phyloP scores from a whole-genome alignment of 2,888 invertebrate genomes.

The Keiferia lycopersicella region DNA sequence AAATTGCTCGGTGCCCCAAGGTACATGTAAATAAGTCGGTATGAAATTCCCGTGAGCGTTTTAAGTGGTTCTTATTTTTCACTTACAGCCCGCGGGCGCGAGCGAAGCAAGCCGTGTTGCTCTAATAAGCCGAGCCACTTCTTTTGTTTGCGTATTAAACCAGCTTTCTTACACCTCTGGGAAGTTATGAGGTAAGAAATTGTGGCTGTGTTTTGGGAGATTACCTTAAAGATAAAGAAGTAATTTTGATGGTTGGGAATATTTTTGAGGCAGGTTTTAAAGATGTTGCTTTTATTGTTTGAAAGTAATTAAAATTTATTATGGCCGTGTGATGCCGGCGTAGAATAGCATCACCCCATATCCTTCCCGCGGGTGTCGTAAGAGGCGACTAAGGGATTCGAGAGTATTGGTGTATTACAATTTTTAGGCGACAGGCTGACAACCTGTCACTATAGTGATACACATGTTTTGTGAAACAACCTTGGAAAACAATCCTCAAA shows the following conservation, averaged over 20 bases:
- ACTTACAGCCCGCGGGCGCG: constrained; percentile 18
- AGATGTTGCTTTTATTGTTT: not conserved
- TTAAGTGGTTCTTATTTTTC: constrained; percentile 25
- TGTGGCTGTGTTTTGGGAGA: not conserved
- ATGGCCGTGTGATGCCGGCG: too few relatives aligned
- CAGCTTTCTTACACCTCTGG: constrained; percentile 6
- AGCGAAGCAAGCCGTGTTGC: not conserved
- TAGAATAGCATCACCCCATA: too few relatives aligned
- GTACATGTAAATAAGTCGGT: constrained; percentile 25
- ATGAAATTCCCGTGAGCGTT: constrained; percentile 22
- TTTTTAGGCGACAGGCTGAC: too few relatives aligned
- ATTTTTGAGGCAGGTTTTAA: not conserved
- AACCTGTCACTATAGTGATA: too few relatives aligned
- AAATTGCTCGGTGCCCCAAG: constrained; percentile 26
- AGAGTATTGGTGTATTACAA: too few relatives aligned
- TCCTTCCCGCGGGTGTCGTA: too few relatives aligned
- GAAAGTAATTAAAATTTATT: not conserved
- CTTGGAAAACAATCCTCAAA: too few relatives aligned
- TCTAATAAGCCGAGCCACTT: constrained; percentile 20
- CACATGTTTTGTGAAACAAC: too few relatives aligned
- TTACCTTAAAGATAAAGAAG: not conserved
- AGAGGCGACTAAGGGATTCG: too few relatives aligned
- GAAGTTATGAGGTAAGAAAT: constrained; percentile 11
- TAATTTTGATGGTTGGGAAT: not conserved
- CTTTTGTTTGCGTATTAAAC: constrained; percentile 18